These are phyloP conservation scores for Netelia melanura DNA, from an alignment of 2,888 invertebrate genomes.

Conservation along the genomic window DNA sequence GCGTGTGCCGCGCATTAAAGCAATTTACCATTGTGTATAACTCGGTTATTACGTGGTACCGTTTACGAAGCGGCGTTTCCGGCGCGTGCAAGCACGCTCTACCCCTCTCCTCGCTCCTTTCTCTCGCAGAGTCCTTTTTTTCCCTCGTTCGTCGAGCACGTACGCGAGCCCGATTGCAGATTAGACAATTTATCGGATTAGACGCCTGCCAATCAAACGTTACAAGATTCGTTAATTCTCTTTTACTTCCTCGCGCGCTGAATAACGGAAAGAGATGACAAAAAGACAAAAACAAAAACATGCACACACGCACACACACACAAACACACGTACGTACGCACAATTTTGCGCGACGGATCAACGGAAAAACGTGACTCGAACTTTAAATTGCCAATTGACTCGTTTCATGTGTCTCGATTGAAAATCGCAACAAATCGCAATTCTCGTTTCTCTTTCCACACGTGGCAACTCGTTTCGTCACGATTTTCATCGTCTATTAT, in stretches of 20 bases:
- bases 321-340: no score
- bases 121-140: neutral
- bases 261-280: neutral
- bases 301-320: no score
- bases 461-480: no score
- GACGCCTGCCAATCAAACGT: slow-evolving; percentile 53
- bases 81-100: slow-evolving; percentile 60
- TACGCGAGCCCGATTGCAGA: slow-evolving; percentile 56
- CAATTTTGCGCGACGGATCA: neutral
- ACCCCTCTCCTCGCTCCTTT: slow-evolving; percentile 4
- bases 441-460: neutral
- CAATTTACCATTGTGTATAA: slow-evolving; percentile 76
- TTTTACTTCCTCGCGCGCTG: neutral
- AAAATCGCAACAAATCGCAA: slow-evolving; percentile 22
- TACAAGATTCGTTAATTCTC: slow-evolving; percentile 37
- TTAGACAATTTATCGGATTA: slow-evolving; percentile 67
- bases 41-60: slow-evolving; percentile 76
- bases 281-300: slow-evolving; percentile 13
- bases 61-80: slow-evolving; percentile 70
- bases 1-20: slow-evolving; percentile 76
- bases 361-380: slow-evolving; percentile 32
- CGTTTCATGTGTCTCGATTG: slow-evolving; percentile 26
- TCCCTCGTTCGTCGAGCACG: slow-evolving; percentile 28
- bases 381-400: slow-evolving; percentile 47
- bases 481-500: no score